Evolutionary conservation across 2,888 invertebrate genomes (phyloP).

Genomic region (Geotrupes spiniger): DNA sequence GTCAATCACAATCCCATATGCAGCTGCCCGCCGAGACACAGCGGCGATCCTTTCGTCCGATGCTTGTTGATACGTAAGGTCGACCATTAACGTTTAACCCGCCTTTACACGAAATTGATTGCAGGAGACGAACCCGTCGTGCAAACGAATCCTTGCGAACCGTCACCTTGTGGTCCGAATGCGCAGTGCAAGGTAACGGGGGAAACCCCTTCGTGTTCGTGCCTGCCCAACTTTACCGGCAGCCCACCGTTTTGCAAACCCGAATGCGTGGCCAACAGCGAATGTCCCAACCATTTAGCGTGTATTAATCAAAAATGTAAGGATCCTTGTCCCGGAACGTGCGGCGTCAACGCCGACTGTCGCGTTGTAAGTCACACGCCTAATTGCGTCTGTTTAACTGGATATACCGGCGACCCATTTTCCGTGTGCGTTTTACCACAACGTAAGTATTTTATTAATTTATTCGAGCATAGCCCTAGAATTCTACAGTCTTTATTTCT

Average conservation of each 20-base stretch:
- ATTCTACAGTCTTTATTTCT: neutral
- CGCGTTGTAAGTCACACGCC: slow-evolving; percentile 73
- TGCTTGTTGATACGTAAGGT: slow-evolving; percentile 56
- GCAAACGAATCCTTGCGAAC: slow-evolving; percentile 66
- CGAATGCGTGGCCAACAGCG: slow-evolving; percentile 75
- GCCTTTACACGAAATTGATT: neutral
- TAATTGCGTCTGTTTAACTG: slow-evolving; percentile 64
- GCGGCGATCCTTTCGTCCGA: slow-evolving; percentile 74
- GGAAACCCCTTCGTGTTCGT: slow-evolving; percentile 72
- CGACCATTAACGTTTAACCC: too few relatives aligned
- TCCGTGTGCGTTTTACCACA: slow-evolving; percentile 57
- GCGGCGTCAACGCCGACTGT: slow-evolving; percentile 72
- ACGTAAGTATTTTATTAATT: slow-evolving; percentile 12
- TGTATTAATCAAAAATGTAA: slow-evolving; percentile 75
- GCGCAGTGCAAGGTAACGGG: slow-evolving; percentile 67
- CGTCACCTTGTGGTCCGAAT: slow-evolving; percentile 80
- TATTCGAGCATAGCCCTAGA: slow-evolving; percentile 15
- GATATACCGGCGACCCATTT: slow-evolving; percentile 76
- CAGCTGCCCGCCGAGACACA: slow-evolving; percentile 63
- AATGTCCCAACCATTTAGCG: slow-evolving; percentile 66
- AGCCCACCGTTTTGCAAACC: slow-evolving; percentile 75
- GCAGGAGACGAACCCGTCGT: slow-evolving; percentile 38
- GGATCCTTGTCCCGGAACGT: slow-evolving; percentile 69
- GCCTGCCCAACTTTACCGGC: slow-evolving; percentile 64
- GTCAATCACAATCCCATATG: slow-evolving; percentile 81